Evolutionary conservation across 2,888 invertebrate species (phyloP), one percentile per base, ranked within the genome.

Genomic region (Lasiommata megera): DNA sequence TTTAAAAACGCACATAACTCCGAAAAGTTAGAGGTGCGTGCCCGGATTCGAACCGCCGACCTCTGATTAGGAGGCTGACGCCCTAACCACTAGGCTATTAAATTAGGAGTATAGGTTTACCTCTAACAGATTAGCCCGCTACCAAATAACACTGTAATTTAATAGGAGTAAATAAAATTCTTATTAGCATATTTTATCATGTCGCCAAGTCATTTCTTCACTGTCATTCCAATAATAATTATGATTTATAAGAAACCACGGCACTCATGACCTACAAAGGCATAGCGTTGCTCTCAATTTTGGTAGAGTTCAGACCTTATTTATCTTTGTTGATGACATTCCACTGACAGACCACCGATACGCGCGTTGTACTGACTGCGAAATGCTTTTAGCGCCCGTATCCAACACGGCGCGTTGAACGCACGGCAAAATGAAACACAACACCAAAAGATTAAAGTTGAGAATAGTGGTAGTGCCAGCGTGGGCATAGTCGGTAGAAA

Each of bases 321-420:
- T 89, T 89, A 89, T 90, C 89, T 88, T 81, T 73, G 82, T 81
- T 82, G 87, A 88, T 86, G 86, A 86, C 88, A 90, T 90, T 89
- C 89, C 87, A 79, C 67, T 76, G 85, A 83, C 77, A 80, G 81
- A 72, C 79, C 78, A 78, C 79, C 84, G 88, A 88, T 88, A 89
- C 87, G 86, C 84, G 88, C 86, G 85, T 82, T 84, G 80, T 80
- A 77, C 62, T 83, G 84, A 88, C 89, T 88, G 88, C 87, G 84
- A 89, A 89, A 88, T 84, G 89, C 89, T 89, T 88, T 88, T 88
- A 89, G 82, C 81, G 82, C 82, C 83, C 85, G 80, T 82, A 80
- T 81, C 78, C 74, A 72, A 74, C 71, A 78, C 72, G 68, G 70
- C 65, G 56, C 34, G 29, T 54, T 37, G 31, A 17, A 37, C 60